Base-by-base conservation (phyloP, 2,113 vertebrate genomes). In the Pseudorhombus dupliciocellatus region DNA sequence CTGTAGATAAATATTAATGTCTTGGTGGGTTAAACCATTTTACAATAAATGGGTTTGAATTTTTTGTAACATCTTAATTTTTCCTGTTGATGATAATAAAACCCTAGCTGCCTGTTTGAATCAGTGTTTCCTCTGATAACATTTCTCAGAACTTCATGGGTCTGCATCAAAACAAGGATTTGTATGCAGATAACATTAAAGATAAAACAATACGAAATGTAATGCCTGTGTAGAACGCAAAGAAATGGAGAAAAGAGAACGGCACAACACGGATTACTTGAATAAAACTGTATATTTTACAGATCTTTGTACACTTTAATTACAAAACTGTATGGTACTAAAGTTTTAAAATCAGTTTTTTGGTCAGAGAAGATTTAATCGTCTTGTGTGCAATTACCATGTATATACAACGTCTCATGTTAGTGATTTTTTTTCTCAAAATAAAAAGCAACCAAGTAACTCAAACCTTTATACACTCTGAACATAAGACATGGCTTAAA, bases 401-500 rank as follows among this genome's bases (percentile, higher is more conserved):
- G 93, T 97, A 97, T 97, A 94, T 98, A 98, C 97, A 97, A 94
- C 90, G 94, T 94, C 94, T 95, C 90, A 92, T 95, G 95, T 96
- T 97, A 97, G 96, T 97, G 94, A 96, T 96, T 90, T 87, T 24
- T 48, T 31, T 96, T 89, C 91, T 94, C 93, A 92, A 88, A 90
- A 91, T 77, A 88, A 88, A 89, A 90, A 83, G 78, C 82, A 91
- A 91, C 86, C 84, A 93, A 94, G 94, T 94, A 95, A 96, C 94
- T 93, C 92, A 93, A 59, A 95, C 94, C 85, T 84, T 94, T 94
- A 96, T 93, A 95, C 95, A 94, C 95, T 96, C 93, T 95, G 95
- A 95, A 97, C 95, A 95, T 96, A 97, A 96, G 96, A 97, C 96
- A 96, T 97, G 96, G 96, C 97, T 98, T 98, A 95, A 90, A 96